These are phyloP conservation scores for Nymphicus hollandicus DNA, from an alignment of 2,113 vertebrate species.

Conservation along the genomic window DNA sequence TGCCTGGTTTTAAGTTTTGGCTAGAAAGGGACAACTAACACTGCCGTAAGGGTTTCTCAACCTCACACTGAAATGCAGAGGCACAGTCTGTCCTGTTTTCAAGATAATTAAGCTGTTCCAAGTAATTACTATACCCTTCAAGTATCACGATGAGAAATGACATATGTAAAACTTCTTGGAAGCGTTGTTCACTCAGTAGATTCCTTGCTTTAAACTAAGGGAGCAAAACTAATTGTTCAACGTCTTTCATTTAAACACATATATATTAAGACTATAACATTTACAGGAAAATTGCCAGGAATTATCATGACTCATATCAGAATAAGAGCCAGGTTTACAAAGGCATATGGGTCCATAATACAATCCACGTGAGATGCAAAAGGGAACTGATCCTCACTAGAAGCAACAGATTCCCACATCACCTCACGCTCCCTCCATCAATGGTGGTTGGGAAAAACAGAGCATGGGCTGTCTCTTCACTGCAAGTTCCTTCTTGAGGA, in stretches of 20 bases:
- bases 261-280: not conserved
- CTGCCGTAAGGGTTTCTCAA: not conserved
- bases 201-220: not conserved
- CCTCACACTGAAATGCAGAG: not conserved
- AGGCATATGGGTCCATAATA: rapidly evolving
- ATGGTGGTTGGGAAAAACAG: not conserved
- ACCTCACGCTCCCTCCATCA: not conserved
- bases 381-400: not conserved
- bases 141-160: not conserved
- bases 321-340: not conserved
- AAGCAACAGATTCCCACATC: not conserved
- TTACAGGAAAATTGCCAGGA: not conserved
- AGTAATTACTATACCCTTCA: slow-evolving; percentile 1
- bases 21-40: not conserved
- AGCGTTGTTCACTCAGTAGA: not conserved
- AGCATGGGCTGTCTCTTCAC: not conserved
- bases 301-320: not conserved
- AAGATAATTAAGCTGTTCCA: not conserved
- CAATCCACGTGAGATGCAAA: not conserved
- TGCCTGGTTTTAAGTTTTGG: not conserved
- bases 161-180: not conserved
- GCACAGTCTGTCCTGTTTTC: not conserved
- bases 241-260: not conserved
- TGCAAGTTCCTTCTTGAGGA: not conserved
- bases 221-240: not conserved